phyloP scores from a whole-genome alignment of 2,113 vertebrate species.

The Seriola rivoliana region DNA sequence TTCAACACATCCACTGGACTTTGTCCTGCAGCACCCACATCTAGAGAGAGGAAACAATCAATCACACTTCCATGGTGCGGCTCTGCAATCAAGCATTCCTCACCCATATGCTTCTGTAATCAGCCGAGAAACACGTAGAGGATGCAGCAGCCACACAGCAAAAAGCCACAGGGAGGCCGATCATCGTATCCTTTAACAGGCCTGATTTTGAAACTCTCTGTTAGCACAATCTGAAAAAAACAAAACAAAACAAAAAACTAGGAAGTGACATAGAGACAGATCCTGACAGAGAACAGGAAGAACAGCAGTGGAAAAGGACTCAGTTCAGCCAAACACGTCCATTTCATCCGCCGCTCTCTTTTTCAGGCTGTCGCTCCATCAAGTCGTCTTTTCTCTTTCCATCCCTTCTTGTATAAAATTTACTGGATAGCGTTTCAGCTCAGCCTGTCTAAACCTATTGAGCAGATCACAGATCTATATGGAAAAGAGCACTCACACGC shows the following conservation, averaged over 20 bases:
- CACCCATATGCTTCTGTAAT: conserved; percentile 70
- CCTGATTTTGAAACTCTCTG: not conserved
- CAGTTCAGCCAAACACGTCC: not conserved
- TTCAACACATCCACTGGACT: conserved; percentile 64
- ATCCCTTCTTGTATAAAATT: conserved; percentile 6
- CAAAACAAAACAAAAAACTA: not conserved
- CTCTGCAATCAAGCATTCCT: conserved; percentile 59
- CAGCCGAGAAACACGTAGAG: not conserved
- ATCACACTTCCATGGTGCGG: conserved; percentile 43
- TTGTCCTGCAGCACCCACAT: conserved; percentile 54
- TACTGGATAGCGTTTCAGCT: conserved; percentile 33
- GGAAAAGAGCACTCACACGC: conserved; percentile 60
- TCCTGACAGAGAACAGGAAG: not conserved
- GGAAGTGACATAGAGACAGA: not conserved
- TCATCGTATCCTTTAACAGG: not conserved
- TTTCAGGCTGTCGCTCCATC: conserved; percentile 33
- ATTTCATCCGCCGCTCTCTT: conserved; percentile 10
- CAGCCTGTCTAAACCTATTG: conserved; percentile 30
- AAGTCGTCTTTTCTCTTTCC: conserved; percentile 46
- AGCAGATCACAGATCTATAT: conserved; percentile 37
- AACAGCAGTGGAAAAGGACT: conserved; percentile 19
- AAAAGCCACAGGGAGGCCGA: not conserved
- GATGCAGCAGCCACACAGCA: conserved; percentile 1
- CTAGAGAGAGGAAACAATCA: conserved; percentile 59
- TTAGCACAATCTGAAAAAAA: not conserved